Percentiles rank a stretch among this genome's conserved stretches.
Conservation (phyloP, 2,113 vertebrate species). For the Gavialis gangeticus region DNA sequence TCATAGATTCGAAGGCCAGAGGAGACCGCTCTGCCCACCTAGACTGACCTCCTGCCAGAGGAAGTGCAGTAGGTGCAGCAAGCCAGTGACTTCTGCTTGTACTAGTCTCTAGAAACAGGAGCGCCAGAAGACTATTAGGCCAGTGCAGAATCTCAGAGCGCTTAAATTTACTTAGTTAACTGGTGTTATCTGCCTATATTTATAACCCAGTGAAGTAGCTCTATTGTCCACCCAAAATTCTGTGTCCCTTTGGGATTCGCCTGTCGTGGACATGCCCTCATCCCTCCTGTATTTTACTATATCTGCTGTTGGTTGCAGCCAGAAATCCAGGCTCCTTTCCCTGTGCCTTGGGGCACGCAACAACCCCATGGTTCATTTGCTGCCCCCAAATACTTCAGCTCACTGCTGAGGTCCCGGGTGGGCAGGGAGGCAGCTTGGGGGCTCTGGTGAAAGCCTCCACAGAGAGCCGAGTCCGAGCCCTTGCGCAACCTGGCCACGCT, state of each 20-base stretch:
- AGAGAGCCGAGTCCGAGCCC: too few species aligned
- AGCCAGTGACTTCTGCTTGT: neutral
- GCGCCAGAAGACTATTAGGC: neutral
- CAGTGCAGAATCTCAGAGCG: neutral
- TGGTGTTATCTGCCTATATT: neutral
- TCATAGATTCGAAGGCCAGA: neutral
- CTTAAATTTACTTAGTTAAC: neutral
- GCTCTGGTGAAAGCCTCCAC: neutral
- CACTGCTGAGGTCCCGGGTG: neutral
- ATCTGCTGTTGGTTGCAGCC: too few species aligned
- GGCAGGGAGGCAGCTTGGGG: neutral
- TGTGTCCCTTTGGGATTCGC: neutral
- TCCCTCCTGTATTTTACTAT: neutral
- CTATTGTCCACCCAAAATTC: neutral
- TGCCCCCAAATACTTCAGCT: too few species aligned
- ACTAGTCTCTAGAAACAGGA: neutral
- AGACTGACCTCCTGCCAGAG: neutral
- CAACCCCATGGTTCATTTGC: too few species aligned
- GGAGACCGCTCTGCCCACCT: neutral
- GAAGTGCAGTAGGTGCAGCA: neutral
- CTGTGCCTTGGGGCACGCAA: too few species aligned
- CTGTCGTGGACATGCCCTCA: neutral
- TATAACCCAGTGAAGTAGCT: neutral
- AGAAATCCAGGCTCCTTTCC: too few species aligned
- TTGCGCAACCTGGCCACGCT: too few species aligned